Base-by-base conservation (phyloP, 1,140 invertebrate genomes). In the Agrilus planipennis region DNA sequence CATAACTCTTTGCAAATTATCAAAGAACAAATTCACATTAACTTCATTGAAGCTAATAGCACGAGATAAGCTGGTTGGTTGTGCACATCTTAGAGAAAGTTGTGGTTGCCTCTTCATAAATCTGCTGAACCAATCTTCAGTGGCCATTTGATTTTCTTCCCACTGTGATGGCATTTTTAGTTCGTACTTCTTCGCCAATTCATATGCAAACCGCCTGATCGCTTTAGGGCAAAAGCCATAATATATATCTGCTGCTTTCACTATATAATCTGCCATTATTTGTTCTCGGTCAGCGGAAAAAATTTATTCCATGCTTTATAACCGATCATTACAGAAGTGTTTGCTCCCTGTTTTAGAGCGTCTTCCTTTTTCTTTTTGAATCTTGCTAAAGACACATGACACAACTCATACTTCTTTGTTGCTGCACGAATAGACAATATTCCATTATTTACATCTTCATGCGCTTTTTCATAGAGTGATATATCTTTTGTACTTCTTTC, bases 1-100 rank as follows among this genome's bases (percentile, higher is more conserved):
- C 53, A 62, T 44, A 4, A 64, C 53, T 12, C 4, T 49, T 14
- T 27, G 10, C n/a, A 65, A 39, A 49, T 64, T 66, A 30, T 54
- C 44, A 39, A 45, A 57, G 47, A 63, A 62, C 34, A 17, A 22
- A 28, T 48, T 25, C 3, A 65, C 62, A 39, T 67, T 70, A 34
- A 16, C 52, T 49, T 47, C 55, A 51, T 72, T 72, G 46, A 70
- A 70, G 35, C 58, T 63, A 10, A 63, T 68, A 7, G 63, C 64
- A 43, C 65, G 52, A 18, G 62, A 52, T 11, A 68, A 44, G 38
- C 64, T 68, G 10, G 66, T 67, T 43, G 61, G 56, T 45, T 68
- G 55, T 35, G 65, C 62, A 36, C 31, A 51, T 18, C 61, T 46
- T 18, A 68, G 36, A 17, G 62, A 64, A 12, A 72, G 43, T 41